Evolutionary conservation across 2,888 invertebrate species (phyloP), one percentile per base, ranked within the genome.

Genomic region (Polydesmus complanatus): DNA sequence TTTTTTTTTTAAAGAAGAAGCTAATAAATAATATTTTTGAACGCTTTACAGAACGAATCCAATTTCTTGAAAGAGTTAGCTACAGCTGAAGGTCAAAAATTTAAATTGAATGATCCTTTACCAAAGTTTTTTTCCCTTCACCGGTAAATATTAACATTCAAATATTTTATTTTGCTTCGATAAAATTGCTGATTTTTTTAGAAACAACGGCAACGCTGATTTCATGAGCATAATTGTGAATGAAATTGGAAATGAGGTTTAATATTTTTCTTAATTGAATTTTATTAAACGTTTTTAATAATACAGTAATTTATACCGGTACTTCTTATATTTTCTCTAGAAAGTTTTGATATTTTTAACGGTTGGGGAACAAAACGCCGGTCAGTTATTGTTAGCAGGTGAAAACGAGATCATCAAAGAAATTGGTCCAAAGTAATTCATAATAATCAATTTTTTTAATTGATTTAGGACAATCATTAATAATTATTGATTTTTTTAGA

Each of bases 181-280:
- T 49, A 22, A 50, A 14, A 11, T 50, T 50, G 8, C 11, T 11
- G 1, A n/a, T 50, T 49, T 57, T 57, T 50, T 54, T 69, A 76
- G 84, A 65, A 85, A 83, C 67, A 88, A 88, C 69, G 88, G 84
- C 0, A 88, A 88, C 66, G 78, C 81, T 3, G 88, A 88, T 68
- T 90, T 86, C 68, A 83, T 86, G 70, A 80, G 81, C 64, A 78
- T 78, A 23, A 78, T 90, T 62, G 76, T 85, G 19, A 81, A 82
- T 65, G 83, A 82, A 64, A 70, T 85, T 57, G 82, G 81, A 51
- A 77, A 71, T 63, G 68, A 71, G 66, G 76, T 77, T 69, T 68
- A 67, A 62, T 22, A 5, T 14, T 14, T 52, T n/a, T 49, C 25
- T 3, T 23, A 54, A 11, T 25, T 54, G 23, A 27, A 25, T 14